A percentile compares a stretch with the other conserved stretches of the same genome.
Evolutionary conservation across 2,888 invertebrate species (phyloP).

Genomic region (Macrosoma leucophasiata): DNA sequence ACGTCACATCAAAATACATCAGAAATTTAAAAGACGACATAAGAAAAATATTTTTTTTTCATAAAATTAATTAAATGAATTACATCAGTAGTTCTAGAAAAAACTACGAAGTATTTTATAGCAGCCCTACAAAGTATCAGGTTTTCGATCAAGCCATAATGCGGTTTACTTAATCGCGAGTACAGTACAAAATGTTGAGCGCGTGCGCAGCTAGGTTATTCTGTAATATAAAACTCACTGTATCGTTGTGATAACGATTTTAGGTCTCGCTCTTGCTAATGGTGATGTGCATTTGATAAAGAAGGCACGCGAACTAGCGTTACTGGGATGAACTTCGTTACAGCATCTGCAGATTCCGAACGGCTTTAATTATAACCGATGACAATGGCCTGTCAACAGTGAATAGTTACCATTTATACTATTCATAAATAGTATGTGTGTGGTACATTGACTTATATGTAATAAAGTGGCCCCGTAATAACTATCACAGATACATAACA

Average conservation of each 20-base stretch:
- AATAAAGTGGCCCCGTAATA: too few species aligned
- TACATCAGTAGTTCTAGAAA: too few species aligned
- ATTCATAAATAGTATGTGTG: neutral
- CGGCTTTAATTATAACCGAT: slow-evolving; percentile 61
- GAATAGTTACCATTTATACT: slow-evolving; percentile 4
- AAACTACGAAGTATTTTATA: too few species aligned
- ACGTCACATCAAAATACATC: too few species aligned
- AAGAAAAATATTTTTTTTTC: too few species aligned
- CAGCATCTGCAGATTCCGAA: slow-evolving; percentile 47
- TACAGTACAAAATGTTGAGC: slow-evolving; percentile 36
- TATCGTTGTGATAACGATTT: too few species aligned
- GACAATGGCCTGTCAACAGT: slow-evolving; percentile 57
- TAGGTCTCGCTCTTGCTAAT: too few species aligned
- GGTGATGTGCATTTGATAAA: too few species aligned
- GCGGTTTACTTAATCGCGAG: slow-evolving; percentile 53
- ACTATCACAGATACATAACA: too few species aligned
- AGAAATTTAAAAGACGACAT: too few species aligned
- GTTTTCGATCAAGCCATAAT: slow-evolving; percentile 43
- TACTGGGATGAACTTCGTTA: neutral
- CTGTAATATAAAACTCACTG: too few species aligned
- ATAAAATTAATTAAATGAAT: too few species aligned
- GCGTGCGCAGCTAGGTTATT: slow-evolving; percentile 24
- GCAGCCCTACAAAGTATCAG: slow-evolving; percentile 32
- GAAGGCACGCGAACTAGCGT: slow-evolving; percentile 32
- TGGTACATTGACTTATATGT: neutral